Conservation (phyloP, 2,113 vertebrate genomes). For the Centropus unirufus region DNA sequence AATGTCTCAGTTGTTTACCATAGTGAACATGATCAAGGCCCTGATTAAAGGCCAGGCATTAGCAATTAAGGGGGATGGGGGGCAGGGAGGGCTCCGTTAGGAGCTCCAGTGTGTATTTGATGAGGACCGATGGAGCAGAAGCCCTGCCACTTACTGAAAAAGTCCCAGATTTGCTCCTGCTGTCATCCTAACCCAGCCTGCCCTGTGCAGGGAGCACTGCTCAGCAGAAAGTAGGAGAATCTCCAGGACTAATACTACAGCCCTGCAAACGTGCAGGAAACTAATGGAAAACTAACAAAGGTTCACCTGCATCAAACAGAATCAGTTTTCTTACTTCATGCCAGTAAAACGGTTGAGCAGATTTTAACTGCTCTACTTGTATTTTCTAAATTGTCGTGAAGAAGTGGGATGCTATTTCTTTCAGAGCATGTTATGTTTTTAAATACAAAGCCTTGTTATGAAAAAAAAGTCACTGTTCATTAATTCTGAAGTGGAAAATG, state of each 20-base stretch:
- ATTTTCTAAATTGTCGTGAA: neutral
- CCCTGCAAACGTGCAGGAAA: neutral
- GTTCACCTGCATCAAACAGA: neutral
- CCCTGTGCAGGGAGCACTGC: neutral
- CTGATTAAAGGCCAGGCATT: constrained; percentile 37
- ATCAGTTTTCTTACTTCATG: neutral
- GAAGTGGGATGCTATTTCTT: neutral
- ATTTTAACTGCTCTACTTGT: neutral
- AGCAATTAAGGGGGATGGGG: neutral
- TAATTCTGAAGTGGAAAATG: neutral
- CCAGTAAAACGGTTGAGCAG: neutral
- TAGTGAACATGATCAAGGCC: constrained; percentile 16
- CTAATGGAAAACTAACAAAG: neutral
- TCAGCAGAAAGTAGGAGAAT: neutral
- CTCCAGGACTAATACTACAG: neutral
- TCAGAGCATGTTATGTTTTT: neutral
- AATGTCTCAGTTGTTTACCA: constrained; percentile 13
- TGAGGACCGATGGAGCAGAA: neutral
- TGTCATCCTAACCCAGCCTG: neutral
- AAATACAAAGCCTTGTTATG: neutral
- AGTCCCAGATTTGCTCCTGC: neutral
- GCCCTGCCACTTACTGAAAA: neutral
- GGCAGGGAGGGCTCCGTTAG: neutral
- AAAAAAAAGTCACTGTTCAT: neutral
- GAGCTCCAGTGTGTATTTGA: neutral